phyloP scores from a whole-genome alignment of 2,113 vertebrate species.

The Heterochromis multidens region DNA sequence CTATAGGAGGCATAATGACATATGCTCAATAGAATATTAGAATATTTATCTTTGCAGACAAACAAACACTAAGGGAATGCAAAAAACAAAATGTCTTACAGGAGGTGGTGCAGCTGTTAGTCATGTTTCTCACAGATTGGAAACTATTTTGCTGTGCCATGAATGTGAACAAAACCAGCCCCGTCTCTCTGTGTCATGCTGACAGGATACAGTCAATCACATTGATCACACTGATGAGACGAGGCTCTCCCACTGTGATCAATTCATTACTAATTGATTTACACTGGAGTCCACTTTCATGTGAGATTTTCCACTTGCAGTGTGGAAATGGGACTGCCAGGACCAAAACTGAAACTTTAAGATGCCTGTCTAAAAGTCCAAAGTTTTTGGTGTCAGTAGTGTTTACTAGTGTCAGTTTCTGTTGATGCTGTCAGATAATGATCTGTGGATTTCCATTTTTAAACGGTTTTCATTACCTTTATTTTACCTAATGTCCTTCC shows the following conservation, averaged over 20 bases:
- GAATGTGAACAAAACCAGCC: neutral
- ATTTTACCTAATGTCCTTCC: neutral
- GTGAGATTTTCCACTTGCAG: neutral
- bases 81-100: neutral
- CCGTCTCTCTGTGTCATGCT: neutral
- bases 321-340: neutral
- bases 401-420: neutral
- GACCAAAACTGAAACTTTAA: neutral
- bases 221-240: neutral
- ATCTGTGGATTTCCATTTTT: neutral
- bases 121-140: neutral
- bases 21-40: neutral
- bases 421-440: fast-evolving
- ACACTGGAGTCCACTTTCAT: neutral
- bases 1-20: neutral
- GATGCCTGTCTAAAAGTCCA: neutral
- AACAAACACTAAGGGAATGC: neutral
- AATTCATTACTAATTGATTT: neutral
- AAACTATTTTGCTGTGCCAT: neutral
- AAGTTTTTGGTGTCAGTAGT: neutral
- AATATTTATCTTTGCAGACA: neutral
- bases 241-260: neutral
- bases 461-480: neutral
- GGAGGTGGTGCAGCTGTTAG: too few species aligned
- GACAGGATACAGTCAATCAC: neutral